phyloP scores from a whole-genome alignment of 1,140 invertebrate species.

The Trachymyrmex septentrionalis region DNA sequence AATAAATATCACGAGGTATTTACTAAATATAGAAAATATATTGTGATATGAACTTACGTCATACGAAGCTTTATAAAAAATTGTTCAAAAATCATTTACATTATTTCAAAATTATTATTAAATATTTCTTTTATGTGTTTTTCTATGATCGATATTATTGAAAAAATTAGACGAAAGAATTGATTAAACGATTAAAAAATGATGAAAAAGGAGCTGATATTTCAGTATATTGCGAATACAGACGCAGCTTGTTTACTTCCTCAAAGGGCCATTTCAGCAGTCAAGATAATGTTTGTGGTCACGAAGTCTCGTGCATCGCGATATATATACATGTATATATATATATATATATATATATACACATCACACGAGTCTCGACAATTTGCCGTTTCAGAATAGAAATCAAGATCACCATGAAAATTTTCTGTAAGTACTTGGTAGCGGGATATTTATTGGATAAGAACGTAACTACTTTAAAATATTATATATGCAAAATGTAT shows the following conservation, averaged over 20 bases:
- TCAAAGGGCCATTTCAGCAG: slow-evolving; percentile 45
- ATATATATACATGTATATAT: not conserved
- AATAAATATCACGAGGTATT: slow-evolving; percentile 19
- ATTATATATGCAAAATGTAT: not conserved
- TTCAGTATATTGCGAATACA: not conserved
- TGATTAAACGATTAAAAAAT: slow-evolving; percentile 8
- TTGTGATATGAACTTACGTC: not conserved
- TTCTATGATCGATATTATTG: not conserved
- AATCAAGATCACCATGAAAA: slow-evolving; percentile 42
- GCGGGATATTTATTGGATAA: slow-evolving; percentile 31
- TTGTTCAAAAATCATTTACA: not conserved
- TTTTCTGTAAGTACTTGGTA: slow-evolving; percentile 17
- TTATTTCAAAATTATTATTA: slow-evolving; percentile 3
- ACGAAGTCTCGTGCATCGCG: slow-evolving; percentile 38
- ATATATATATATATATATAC: not conserved
- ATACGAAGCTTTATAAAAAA: not conserved
- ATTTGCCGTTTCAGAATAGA: slow-evolving; percentile 52
- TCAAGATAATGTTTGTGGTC: slow-evolving; percentile 59
- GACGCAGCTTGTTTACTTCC: slow-evolving; percentile 49
- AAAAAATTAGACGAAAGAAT: not conserved
- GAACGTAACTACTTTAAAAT: not conserved
- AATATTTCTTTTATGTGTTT: not conserved
- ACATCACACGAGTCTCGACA: slow-evolving; percentile 19
- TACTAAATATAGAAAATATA: slow-evolving; percentile 11
- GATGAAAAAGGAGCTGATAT: not conserved